Base-by-base conservation (phyloP, 2,888 invertebrate genomes). In the Anorthoa munda region DNA sequence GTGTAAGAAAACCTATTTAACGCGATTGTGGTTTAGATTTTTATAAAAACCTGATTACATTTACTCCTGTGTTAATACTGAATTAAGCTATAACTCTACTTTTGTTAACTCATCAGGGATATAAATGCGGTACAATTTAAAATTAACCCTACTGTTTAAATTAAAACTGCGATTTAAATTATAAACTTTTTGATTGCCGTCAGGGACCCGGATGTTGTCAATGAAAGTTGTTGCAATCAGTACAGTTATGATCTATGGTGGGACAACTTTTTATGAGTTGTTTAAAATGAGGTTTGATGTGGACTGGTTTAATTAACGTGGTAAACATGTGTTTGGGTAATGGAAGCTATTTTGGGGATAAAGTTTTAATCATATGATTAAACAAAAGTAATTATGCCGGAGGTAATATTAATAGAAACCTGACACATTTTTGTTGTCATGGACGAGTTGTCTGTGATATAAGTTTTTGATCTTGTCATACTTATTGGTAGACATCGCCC, bases 101-200 rank as follows among this genome's bases (percentile, higher is more conserved):
- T 48, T 15, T n/a, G 51, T 51, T 0, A 50, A 39, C 45, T 23
- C 45, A 50, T 53, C 17, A 26, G 15, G 9, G 15, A 48, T 23
- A 26, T 18, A 66, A 55, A 74, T 31, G 80, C 66, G 23, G 84
- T 75, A 74, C 60, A 26, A 56, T 51, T 83, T 78, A 60, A 77
- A 84, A 76, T 74, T 74, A 73, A 72, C 77, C 12, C 56, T 48
- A 21, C 66, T 21, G 74, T 86, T 78, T 79, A 79, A 73, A 75
- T 87, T 82, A 63, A 86, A 75, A 56, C 66, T 55, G 21, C 50
- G 48, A 67, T 84, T 82, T 78, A 71, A 79, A 75, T 86, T 81
- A 53, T 3, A 75, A 88, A 86, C 77, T 87, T 87, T 81, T 65
- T 78, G 79, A 82, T 79, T 75, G 31, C 75, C 61, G 64, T 46